A percentile compares a stretch with the other conserved stretches of the same genome.
Conservation (phyloP, 1,140 invertebrate species). For the Ceratina calcarata region DNA sequence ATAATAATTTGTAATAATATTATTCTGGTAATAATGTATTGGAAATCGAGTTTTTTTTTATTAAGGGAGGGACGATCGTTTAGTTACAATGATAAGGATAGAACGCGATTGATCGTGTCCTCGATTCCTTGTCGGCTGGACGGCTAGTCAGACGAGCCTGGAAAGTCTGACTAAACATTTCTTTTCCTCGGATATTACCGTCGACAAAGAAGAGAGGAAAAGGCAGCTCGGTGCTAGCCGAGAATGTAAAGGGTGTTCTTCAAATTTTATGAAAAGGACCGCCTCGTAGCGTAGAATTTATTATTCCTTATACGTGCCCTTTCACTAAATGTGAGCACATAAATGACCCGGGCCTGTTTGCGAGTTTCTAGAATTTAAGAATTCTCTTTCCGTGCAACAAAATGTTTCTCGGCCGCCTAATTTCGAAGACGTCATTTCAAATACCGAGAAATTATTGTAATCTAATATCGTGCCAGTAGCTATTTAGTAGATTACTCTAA, state of each 20-base stretch:
- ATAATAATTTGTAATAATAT: too few species aligned
- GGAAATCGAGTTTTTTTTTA: too few species aligned
- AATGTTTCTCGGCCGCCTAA: background rate
- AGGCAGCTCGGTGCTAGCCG: background rate
- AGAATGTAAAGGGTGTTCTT: constrained; percentile 41
- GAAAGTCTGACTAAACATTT: constrained; percentile 6
- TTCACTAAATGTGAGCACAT: background rate
- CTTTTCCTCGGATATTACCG: constrained; percentile 26
- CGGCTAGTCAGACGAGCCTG: too few species aligned
- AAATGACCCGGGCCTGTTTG: background rate
- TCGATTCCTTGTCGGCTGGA: too few species aligned
- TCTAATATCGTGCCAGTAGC: too few species aligned
- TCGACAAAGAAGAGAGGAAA: background rate
- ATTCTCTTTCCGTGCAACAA: constrained; percentile 13
- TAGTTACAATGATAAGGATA: too few species aligned
- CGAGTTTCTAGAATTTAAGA: background rate
- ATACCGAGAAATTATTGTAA: too few species aligned
- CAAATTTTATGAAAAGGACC: constrained; percentile 55
- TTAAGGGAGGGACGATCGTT: too few species aligned
- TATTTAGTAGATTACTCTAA: background rate
- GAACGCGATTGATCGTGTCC: too few species aligned
- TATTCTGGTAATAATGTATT: too few species aligned
- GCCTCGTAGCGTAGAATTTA: constrained; percentile 12
- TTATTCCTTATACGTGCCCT: constrained; percentile 32
- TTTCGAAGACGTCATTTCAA: background rate